Evolutionary conservation across 2,888 invertebrate genomes (phyloP), one percentile per base, ranked within the genome.

Genomic region (Drosophila helvetica): DNA sequence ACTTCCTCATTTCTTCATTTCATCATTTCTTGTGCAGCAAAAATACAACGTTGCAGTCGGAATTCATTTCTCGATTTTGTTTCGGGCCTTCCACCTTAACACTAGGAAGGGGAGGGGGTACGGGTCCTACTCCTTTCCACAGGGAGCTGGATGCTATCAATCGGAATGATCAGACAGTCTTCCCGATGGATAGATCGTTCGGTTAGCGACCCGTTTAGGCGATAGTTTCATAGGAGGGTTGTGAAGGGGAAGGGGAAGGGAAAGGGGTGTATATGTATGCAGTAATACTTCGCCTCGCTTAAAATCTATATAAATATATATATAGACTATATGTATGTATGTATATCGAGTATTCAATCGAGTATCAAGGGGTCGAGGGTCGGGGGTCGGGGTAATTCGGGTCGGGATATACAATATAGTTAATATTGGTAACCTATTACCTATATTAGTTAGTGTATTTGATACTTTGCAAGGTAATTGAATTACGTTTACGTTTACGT

Each of bases 381-480:
- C 7, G 7, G 7, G 51, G 42, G 48, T 59, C 17, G 12, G 3
- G 43, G 51, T 57, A 66, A 47, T 25, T 63, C 22, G 48, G n/a
- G n/a, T n/a, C n/a, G n/a, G n/a, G 54, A 51, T 63, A 43, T 57
- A 30, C 47, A 63, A 69, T 27, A n/a, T 53, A 19, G 10, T 53
- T 45, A 27, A 54, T 47, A 47, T 48, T 54, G 54, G 48, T 42
- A 58, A 25, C 22, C 48, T 38, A 51, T 42, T 46, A 62, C 71
- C 62, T 66, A 77, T 75, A 55, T 69, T 73, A 78, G 70, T 70
- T 78, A 59, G 67, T 85, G 85, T 81, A 84, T 80, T 86, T 74
- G 67, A 78, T 75, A 80, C 79, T 71, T 84, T 86, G 86, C 84
- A 83, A 83, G 84, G 77, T 85, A 68, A 80, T 85, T 88, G 85